Evolutionary conservation across 2,797 vertebrate genomes (phyloP).

Genomic region (Schizopygopsis pylzovi): DNA sequence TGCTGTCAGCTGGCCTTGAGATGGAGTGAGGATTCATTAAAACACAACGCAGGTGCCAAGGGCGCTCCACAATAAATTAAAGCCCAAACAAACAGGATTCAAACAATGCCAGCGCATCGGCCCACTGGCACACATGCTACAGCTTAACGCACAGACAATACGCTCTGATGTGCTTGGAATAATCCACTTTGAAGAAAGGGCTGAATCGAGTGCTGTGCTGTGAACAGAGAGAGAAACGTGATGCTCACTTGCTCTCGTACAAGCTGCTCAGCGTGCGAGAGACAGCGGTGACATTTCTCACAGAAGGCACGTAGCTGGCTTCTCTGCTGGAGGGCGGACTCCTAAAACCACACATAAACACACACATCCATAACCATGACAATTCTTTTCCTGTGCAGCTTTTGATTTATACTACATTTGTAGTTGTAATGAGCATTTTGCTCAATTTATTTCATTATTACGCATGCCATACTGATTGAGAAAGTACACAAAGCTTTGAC

Average conservation of each 20-base stretch:
- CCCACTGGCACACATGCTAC: slow-evolving; percentile 8
- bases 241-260: slow-evolving; percentile 83
- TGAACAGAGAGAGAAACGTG: background rate
- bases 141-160: background rate
- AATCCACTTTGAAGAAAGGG: slow-evolving; percentile 8
- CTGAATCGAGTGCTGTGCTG: background rate
- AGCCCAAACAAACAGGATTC: slow-evolving; percentile 32
- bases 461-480: background rate
- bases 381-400: background rate
- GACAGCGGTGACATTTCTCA: slow-evolving; percentile 77
- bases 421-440: background rate
- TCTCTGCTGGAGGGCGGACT: slow-evolving; percentile 76
- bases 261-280: slow-evolving; percentile 77
- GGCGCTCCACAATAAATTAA: slow-evolving; percentile 29
- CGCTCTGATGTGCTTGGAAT: background rate
- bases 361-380: slow-evolving; percentile 27
- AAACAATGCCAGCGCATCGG: slow-evolving; percentile 26
- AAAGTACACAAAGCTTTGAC: slow-evolving; percentile 8
- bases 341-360: slow-evolving; percentile 71
- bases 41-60: slow-evolving; percentile 35
- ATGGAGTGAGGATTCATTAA: slow-evolving; percentile 30
- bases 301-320: slow-evolving; percentile 80
- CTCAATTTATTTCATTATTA: background rate
- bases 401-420: background rate
- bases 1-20: slow-evolving; percentile 20